phyloP scores from a whole-genome alignment of 2,113 vertebrate genomes.

The Gasterosteus aculeatus region DNA sequence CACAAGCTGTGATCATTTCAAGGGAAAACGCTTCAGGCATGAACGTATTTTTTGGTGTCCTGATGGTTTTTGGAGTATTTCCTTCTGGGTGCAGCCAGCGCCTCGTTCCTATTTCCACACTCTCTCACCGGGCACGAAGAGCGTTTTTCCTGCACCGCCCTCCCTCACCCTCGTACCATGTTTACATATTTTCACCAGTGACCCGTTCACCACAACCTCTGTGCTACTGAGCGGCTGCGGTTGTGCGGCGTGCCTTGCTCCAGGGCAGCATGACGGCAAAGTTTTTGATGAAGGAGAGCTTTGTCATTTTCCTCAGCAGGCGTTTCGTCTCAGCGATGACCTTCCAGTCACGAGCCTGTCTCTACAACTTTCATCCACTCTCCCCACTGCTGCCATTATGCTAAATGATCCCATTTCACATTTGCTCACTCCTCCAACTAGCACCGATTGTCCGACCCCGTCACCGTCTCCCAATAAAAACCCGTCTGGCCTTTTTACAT shows the following conservation, averaged over 20 bases:
- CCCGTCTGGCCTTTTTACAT: constrained; percentile 75
- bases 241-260: constrained; percentile 21
- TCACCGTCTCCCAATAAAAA: constrained; percentile 59
- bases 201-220: constrained; percentile 33
- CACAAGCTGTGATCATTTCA: background rate
- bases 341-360: constrained; percentile 62
- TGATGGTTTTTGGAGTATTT: background rate
- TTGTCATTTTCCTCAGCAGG: constrained; percentile 45
- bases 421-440: constrained; percentile 52
- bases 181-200: constrained; percentile 29
- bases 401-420: constrained; percentile 68
- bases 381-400: constrained; percentile 63
- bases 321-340: constrained; percentile 53
- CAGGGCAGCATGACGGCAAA: constrained; percentile 20
- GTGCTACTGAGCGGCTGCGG: background rate
- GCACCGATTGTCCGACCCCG: constrained; percentile 62
- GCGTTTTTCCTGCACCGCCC: background rate
- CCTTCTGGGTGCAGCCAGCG: constrained; percentile 34
- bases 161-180: constrained; percentile 20
- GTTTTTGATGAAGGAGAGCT: constrained; percentile 25
- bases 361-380: constrained; percentile 41
- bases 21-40: background rate
- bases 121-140: background rate
- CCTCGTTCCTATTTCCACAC: constrained; percentile 36
- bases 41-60: no score